Percentiles rank a stretch among this genome's conserved stretches.
phyloP scores from a whole-genome alignment of 1,140 invertebrate species.

The Thaumatotibia leucotreta region DNA sequence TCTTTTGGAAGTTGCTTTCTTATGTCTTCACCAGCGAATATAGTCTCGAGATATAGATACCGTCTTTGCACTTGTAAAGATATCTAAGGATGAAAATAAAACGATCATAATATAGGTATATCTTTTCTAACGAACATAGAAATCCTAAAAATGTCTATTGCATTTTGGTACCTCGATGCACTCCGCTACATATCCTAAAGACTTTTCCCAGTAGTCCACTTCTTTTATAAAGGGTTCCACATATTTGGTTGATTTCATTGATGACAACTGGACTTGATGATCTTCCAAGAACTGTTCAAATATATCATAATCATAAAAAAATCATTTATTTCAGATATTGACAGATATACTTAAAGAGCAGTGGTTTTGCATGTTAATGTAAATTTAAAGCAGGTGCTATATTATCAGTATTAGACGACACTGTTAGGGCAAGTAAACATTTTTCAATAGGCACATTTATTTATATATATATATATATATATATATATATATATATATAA shows the following conservation, averaged over 20 bases:
- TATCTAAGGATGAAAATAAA: conserved; percentile 50
- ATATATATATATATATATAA: too few relatives aligned
- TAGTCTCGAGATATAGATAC: conserved; percentile 91
- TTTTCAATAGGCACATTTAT: too few relatives aligned
- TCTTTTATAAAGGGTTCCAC: conserved; percentile 88
- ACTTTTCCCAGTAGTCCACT: conserved; percentile 90
- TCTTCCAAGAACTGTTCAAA: conserved; percentile 80
- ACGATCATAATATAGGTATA: neutral
- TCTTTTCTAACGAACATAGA: neutral
- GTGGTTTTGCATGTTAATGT: too few relatives aligned
- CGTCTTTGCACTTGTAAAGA: conserved; percentile 86
- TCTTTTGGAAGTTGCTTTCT: conserved; percentile 88
- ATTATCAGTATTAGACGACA: too few relatives aligned
- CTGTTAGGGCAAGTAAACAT: too few relatives aligned
- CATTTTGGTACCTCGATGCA: conserved; percentile 83
- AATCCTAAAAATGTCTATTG: neutral
- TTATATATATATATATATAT: too few relatives aligned
- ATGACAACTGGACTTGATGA: conserved; percentile 84
- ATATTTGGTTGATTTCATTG: conserved; percentile 91
- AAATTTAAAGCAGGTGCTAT: too few relatives aligned
- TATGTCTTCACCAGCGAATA: conserved; percentile 91
- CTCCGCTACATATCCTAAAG: conserved; percentile 86
- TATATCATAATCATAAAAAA: neutral
- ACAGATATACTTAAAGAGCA: too few relatives aligned
- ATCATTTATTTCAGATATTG: too few relatives aligned